phyloP scores from a whole-genome alignment of 30 jellyfish, hydroid and myxozoan species.

The Euphysa ruthae region DNA sequence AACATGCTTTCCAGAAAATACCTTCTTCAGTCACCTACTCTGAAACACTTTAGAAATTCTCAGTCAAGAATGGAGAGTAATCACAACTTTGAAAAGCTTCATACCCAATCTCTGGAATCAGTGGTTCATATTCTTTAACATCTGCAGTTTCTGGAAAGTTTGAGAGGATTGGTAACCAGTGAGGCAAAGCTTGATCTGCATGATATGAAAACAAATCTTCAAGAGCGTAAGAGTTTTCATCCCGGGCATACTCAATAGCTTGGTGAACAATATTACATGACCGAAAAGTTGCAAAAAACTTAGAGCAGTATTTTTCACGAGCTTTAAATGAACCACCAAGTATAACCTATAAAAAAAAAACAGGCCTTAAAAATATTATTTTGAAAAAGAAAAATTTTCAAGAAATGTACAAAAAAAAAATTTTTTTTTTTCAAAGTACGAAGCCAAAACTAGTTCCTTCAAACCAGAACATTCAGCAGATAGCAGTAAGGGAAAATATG shows the following conservation, averaged over 20 bases:
- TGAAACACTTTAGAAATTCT: not conserved
- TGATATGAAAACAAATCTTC: constrained; percentile 75
- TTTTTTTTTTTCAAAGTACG: too few relatives aligned
- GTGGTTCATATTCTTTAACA: constrained; percentile 33
- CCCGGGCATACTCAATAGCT: constrained; percentile 69
- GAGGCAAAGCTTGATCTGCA: constrained; percentile 62
- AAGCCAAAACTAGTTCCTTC: too few relatives aligned
- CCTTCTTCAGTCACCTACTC: not conserved
- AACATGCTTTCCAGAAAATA: not conserved
- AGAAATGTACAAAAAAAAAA: too few relatives aligned
- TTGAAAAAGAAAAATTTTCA: too few relatives aligned
- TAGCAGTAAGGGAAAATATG: too few relatives aligned
- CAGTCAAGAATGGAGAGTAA: too few relatives aligned
- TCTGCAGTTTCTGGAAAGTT: constrained; percentile 87
- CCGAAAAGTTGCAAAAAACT: constrained; percentile 64
- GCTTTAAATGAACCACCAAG: constrained; percentile 91
- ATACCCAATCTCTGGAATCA: constrained; percentile 77
- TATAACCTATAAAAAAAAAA: constrained; percentile 37
- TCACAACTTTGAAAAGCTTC: too few relatives aligned
- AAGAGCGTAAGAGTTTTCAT: constrained; percentile 56
- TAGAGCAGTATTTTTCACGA: constrained; percentile 51
- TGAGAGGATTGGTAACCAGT: constrained; percentile 75
- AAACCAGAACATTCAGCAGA: too few relatives aligned
- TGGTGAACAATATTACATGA: constrained; percentile 72
- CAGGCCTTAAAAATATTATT: too few relatives aligned